A percentile compares a stretch with the other conserved stretches of the same genome.
Conservation (phyloP, 2,797 vertebrate species). For the Siniperca undulata region DNA sequence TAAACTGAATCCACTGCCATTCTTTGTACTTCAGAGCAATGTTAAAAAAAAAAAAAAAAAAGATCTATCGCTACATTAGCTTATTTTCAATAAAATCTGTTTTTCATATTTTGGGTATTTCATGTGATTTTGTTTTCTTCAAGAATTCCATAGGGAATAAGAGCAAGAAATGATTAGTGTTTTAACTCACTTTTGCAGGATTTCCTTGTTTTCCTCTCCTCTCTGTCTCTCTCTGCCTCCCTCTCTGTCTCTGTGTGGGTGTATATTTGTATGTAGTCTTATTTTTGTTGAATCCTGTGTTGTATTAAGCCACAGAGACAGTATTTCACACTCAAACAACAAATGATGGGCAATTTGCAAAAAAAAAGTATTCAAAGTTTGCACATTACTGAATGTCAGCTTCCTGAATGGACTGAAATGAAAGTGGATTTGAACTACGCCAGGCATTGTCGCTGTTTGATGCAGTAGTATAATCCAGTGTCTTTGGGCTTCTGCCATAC, state of each 20-base stretch:
- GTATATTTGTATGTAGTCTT: conserved; percentile 55
- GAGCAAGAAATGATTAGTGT: conserved; percentile 22
- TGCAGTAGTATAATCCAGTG: conserved; percentile 48
- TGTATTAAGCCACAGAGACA: conserved; percentile 34
- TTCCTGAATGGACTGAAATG: conserved; percentile 19
- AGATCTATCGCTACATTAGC: conserved; percentile 25
- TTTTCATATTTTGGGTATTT: conserved; percentile 15
- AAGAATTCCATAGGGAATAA: conserved; percentile 26
- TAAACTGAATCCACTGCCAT: conserved; percentile 38
- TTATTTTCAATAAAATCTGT: conserved; percentile 35
- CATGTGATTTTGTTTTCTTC: conserved; percentile 14
- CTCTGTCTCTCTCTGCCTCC: conserved; percentile 21
- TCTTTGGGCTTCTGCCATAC: conserved; percentile 60
- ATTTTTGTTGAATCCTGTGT: conserved; percentile 32
- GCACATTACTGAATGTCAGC: conserved; percentile 13
- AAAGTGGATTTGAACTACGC: conserved; percentile 45
- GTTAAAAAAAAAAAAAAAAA: not conserved
- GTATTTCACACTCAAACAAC: conserved; percentile 26
- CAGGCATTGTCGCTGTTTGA: conserved; percentile 41
- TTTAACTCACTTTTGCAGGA: conserved; percentile 39
- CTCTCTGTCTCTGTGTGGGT: conserved; percentile 42
- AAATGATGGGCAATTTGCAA: conserved; percentile 9
- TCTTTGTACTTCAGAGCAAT: conserved; percentile 35
- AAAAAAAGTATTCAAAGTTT: conserved; percentile 1
- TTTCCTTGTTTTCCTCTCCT: conserved; percentile 42